Conservation (phyloP, 2,113 vertebrate genomes). For the Perca flavescens region DNA sequence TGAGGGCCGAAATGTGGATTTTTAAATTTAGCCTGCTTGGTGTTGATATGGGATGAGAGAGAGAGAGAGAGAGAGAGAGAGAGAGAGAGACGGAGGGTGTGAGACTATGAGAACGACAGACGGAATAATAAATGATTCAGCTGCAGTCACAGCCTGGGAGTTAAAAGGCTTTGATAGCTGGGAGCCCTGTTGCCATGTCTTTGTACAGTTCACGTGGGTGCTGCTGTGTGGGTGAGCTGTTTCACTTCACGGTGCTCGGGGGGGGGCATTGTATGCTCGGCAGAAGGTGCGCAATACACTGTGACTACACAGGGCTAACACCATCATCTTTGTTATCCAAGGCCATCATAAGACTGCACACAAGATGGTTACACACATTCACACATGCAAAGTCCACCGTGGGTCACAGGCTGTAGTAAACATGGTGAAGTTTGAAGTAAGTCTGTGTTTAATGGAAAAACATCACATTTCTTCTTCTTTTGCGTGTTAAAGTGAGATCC, state of each 20-base stretch:
- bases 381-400: background rate
- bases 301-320: background rate
- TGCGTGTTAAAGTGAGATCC: background rate
- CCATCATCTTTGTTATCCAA: background rate
- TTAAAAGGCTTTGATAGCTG: background rate
- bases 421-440: background rate
- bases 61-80: background rate
- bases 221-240: conserved; percentile 5
- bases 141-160: background rate
- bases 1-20: background rate
- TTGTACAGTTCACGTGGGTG: background rate
- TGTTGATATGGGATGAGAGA: background rate
- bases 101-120: background rate
- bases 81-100: background rate
- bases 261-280: background rate
- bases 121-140: conserved; percentile 13
- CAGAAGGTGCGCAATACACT: background rate
- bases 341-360: too few relatives aligned
- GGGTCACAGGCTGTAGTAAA: background rate
- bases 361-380: background rate
- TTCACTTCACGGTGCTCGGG: background rate
- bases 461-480: background rate
- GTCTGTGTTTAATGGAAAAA: too few relatives aligned
- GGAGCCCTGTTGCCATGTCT: background rate
- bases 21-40: background rate